phyloP scores from a whole-genome alignment of 2,888 invertebrate genomes.

The Chloroclystis v-ata region DNA sequence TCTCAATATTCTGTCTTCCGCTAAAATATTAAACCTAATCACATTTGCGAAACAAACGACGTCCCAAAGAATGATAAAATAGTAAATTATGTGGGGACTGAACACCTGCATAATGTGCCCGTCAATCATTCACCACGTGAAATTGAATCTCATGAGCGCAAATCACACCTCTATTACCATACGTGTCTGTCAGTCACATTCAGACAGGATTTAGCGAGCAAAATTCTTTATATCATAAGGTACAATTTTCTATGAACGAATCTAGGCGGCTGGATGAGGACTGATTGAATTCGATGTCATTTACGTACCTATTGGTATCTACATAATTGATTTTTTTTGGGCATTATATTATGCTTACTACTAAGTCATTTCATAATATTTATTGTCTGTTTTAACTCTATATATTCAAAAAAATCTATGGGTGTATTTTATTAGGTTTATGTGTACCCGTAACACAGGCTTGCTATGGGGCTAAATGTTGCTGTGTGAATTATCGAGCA shows the following conservation, averaged over 20 bases:
- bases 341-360: no score
- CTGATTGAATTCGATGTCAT: no score
- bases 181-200: slow-evolving; percentile 27
- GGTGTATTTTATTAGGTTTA: no score
- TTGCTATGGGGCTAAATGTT: no score
- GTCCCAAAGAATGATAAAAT: slow-evolving; percentile 48
- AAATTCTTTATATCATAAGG: not conserved
- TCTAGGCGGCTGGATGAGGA: not conserved
- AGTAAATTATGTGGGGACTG: slow-evolving; percentile 59
- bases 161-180: slow-evolving; percentile 65
- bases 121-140: slow-evolving; percentile 71
- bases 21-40: slow-evolving; percentile 10
- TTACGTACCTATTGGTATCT: no score
- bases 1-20: not conserved
- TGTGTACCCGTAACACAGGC: no score
- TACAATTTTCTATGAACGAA: slow-evolving; percentile 1
- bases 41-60: slow-evolving; percentile 37
- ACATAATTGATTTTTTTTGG: no score
- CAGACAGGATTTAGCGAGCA: not conserved
- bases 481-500: no score
- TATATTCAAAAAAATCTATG: no score
- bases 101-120: slow-evolving; percentile 63
- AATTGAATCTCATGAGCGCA: slow-evolving; percentile 74
- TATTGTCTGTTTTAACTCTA: no score
- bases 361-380: no score